Conservation (phyloP, 2,797 vertebrate genomes). For the Remorina albescens region DNA sequence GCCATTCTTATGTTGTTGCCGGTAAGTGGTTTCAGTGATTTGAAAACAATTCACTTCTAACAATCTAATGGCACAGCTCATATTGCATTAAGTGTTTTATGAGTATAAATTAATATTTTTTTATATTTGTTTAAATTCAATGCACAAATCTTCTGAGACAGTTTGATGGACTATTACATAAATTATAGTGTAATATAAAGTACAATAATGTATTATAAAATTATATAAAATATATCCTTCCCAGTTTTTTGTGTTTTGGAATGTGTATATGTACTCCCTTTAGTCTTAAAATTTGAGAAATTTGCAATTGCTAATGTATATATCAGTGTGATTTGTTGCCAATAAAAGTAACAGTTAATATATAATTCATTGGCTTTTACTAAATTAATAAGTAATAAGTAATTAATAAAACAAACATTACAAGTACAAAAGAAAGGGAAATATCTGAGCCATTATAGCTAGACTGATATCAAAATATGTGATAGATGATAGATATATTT, state of each 20-base stretch:
- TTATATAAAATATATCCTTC: neutral
- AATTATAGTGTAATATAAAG: neutral
- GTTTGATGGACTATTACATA: neutral
- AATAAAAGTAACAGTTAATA: neutral
- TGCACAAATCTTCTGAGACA: neutral
- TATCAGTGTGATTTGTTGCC: neutral
- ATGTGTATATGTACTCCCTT: neutral
- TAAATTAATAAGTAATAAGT: too few relatives aligned
- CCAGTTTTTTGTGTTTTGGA: neutral
- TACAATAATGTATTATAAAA: neutral
- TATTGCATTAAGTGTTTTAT: neutral
- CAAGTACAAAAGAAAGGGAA: too few relatives aligned
- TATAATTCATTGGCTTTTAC: neutral
- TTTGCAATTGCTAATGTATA: too few relatives aligned
- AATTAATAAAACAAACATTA: too few relatives aligned
- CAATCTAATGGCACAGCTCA: neutral
- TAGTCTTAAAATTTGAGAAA: too few relatives aligned
- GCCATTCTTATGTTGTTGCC: neutral
- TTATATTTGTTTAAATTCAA: neutral
- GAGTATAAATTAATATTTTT: neutral
- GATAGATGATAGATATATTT: too few relatives aligned
- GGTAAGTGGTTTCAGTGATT: neutral
- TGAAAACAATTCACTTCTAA: neutral
- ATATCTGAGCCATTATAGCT: too few relatives aligned
- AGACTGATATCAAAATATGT: too few relatives aligned